Conservation (phyloP, 2,888 invertebrate genomes). For the Cephalotes varians region DNA sequence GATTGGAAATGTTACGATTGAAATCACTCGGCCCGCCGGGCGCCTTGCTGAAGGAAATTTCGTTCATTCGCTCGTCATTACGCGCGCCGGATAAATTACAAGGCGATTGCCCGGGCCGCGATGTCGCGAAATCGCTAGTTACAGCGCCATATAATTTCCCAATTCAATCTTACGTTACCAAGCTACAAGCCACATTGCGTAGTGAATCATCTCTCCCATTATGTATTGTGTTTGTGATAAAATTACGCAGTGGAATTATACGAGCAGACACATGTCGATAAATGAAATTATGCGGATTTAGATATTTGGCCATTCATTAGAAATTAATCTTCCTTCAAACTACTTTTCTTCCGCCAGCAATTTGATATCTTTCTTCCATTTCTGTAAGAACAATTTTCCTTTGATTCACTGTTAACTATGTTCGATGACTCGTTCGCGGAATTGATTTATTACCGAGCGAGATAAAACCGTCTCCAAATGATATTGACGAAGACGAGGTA, state of each 20-base stretch:
- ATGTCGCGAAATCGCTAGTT: conserved; percentile 56
- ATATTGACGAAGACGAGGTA: conserved; percentile 59
- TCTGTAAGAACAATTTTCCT: conserved; percentile 7
- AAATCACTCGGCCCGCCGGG: conserved; percentile 57
- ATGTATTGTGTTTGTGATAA: conserved; percentile 41
- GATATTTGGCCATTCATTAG: conserved; percentile 1
- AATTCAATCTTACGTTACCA: conserved; percentile 53
- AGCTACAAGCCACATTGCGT: conserved; percentile 13
- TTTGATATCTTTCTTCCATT: background rate
- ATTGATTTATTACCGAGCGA: conserved; percentile 67
- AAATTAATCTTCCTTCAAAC: background rate
- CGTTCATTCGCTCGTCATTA: conserved; percentile 57
- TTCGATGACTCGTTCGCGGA: conserved; percentile 63
- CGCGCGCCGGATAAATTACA: conserved; percentile 62
- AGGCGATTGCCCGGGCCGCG: conserved; percentile 59
- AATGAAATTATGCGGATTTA: conserved; percentile 7
- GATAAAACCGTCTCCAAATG: conserved; percentile 65
- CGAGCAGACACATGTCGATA: background rate
- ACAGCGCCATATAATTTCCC: conserved; percentile 50
- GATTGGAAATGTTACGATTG: conserved; percentile 68
- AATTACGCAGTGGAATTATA: conserved; percentile 33
- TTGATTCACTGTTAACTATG: conserved; percentile 10
- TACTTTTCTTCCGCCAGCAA: background rate
- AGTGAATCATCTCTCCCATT: conserved; percentile 30
- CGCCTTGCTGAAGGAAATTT: conserved; percentile 58